phyloP scores from a whole-genome alignment of 2,113 vertebrate genomes.

The Lucifuga dentata region DNA sequence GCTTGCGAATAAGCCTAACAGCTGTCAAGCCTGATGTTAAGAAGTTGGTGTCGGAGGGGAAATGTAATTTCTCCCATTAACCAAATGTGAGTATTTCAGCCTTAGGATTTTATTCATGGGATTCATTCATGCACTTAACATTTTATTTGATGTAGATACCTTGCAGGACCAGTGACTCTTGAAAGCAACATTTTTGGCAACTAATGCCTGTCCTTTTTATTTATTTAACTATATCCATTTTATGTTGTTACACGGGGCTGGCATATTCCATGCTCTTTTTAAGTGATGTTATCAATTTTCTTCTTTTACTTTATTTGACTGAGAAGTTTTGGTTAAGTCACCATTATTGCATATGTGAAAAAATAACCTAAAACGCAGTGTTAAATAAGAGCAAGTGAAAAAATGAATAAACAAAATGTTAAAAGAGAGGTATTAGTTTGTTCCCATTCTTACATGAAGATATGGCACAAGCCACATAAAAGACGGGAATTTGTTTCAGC shows the following conservation, averaged over 20 bases:
- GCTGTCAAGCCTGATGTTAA: constrained; percentile 11
- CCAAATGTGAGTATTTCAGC: constrained; percentile 10
- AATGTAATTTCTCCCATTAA: constrained; percentile 2
- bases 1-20: constrained; percentile 1
- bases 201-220: background rate
- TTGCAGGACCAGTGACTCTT: background rate
- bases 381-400: background rate
- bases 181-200: constrained; percentile 7
- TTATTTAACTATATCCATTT: background rate
- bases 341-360: background rate
- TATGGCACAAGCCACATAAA: too few species aligned
- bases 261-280: background rate
- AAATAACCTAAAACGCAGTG: too few species aligned
- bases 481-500: too few species aligned
- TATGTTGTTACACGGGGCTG: constrained; percentile 3
- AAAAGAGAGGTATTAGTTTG: too few species aligned
- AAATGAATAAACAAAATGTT: constrained; percentile 6
- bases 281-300: constrained; percentile 1
- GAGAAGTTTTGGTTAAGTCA: background rate
- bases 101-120: constrained; percentile 7
- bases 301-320: background rate
- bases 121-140: constrained; percentile 11
- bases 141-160: constrained; percentile 17
- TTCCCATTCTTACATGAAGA: too few species aligned
- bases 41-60: constrained; percentile 3